phyloP scores from a whole-genome alignment of 2,797 vertebrate species.

The Scolopax bukidnonensis region DNA sequence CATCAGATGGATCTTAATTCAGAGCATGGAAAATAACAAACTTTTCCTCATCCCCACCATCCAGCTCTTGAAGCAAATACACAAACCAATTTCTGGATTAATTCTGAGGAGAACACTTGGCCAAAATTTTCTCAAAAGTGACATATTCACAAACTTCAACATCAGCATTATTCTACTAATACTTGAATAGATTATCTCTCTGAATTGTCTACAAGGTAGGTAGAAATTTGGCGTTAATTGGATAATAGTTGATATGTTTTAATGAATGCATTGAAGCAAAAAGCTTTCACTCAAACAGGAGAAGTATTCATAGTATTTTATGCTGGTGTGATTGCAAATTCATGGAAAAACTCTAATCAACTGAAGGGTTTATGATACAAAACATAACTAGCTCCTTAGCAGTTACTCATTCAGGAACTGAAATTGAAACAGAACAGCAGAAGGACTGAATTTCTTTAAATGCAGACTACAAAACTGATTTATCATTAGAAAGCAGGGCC shows the following conservation, averaged over 20 bases:
- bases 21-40: neutral
- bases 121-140: neutral
- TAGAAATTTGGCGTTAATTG: neutral
- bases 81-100: neutral
- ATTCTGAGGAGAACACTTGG: neutral
- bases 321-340: neutral
- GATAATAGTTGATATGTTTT: neutral
- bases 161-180: neutral
- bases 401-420: neutral
- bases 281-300: neutral
- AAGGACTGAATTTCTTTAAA: neutral
- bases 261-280: neutral
- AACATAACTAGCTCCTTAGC: neutral
- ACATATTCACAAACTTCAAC: neutral
- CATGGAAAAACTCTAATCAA: neutral
- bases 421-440: neutral
- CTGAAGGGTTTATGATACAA: neutral
- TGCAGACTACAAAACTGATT: neutral
- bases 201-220: neutral
- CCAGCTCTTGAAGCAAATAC: neutral
- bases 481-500: neutral
- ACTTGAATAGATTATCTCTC: neutral
- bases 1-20: neutral
- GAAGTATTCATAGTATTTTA: neutral
- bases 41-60: rapidly evolving